Evolutionary conservation across 2,888 invertebrate species (phyloP), one percentile per base, ranked within the genome.

Genomic region (Philaethria dido): DNA sequence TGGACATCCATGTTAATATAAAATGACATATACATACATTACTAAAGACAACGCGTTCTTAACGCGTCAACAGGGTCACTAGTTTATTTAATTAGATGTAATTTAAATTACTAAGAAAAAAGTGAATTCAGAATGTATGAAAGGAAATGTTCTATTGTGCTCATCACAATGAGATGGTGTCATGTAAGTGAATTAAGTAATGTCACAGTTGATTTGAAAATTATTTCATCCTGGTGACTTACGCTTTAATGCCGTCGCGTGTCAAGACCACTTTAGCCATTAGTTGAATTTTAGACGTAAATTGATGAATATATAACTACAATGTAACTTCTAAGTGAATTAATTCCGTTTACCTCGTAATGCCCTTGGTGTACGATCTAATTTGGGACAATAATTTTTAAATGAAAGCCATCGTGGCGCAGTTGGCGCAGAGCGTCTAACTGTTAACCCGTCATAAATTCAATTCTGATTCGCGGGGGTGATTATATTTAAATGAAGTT

Each of bases 191-290:
- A 62, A 62, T 62, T 50, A 44, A 62, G 42, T 42, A 52, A 52
- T 52, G 14, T 45, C 20, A 47, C 54, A 18, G 52, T 59, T 65
- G 52, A 65, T 68, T 65, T 47, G 68, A 62, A 62, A 70, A 68
- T 65, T 63, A 61, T 68, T 16, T 54, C 64, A 63, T 70, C 65
- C 65, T 60, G 52, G 47, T 48, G 18, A 29, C 29, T 52, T 44
- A 36, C 42, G 48, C 44, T 39, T n/a, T 42, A 33, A 39, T 50
- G 33, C n/a, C 39, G 62, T 70, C 68, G 68, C 70, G 68, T 70
- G 70, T 48, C 65, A 48, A 48, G 29, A 62, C 20, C 62, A 68
- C 52, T 70, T 65, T 65, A 62, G 48, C 18, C 44, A 36, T 14
- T 44, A 36, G 42, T 65, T 65, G 54, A 62, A 68, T 47, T 60